Evolutionary conservation across 2,888 invertebrate species (phyloP), one percentile per base, ranked within the genome.

Genomic region (Nyleta sp.): DNA sequence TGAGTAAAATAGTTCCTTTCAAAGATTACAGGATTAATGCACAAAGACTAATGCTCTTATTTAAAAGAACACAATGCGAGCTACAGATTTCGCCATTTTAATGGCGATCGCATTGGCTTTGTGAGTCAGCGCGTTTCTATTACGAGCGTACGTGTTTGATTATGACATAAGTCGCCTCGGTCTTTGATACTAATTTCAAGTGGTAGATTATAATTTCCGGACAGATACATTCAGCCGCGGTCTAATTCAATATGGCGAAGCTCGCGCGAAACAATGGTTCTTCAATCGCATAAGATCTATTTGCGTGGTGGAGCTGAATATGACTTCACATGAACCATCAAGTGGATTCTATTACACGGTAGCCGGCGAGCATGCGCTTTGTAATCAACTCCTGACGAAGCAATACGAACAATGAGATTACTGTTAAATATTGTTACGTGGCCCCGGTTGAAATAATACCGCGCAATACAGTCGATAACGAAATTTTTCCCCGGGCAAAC

Each of bases 191-290:
- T 67, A 68, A 75, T 75, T 75, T 55, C 50, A 52, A 17, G 48
- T 65, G 53, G 55, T 65, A 68, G 73, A 80, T 82, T 82, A 78
- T 82, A 83, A 84, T 84, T 84, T 84, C 84, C 81, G 81, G 65
- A 18, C 52, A 76, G 70, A 53, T 55, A 74, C 24, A 40, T 17
- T 11, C 18, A 55, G 15, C 13, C 65, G 72, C 71, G 68, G 68
- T 78, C 80, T 78, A 79, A 83, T 83, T 83, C 80, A 81, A 83
- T 82, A 68, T 62, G 48, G 75, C 62, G 71, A 60, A 70, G 68
- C 74, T 73, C 50, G 11, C 20, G 46, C 35, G 70, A 80, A 81
- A 84, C 81, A 84, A 83, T 81, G 75, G 78, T 73, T 71, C 53
- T 53, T 57, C 76, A 70, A 44, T 60, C 48, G 75, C 52, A 44